Percentiles rank a stretch among this genome's conserved stretches.
Evolutionary conservation across 2,113 vertebrate genomes (phyloP).

Genomic region (Tinamus guttatus): DNA sequence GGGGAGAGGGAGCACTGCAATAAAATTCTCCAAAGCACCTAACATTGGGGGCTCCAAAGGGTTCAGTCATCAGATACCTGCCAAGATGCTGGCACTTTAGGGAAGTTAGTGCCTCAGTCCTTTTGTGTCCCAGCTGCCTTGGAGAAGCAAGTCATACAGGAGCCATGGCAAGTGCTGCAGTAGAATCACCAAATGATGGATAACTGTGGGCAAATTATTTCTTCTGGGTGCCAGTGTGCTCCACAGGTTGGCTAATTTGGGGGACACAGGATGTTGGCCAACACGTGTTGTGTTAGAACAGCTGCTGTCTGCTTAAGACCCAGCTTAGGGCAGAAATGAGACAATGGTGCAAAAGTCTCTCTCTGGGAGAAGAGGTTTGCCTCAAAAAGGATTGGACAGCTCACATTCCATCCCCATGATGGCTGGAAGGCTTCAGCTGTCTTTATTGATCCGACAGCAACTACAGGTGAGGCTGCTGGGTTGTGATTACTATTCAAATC

Average conservation of each 20-base stretch:
- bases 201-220: not conserved
- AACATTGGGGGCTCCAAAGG: accelerated
- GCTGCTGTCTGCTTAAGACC: not conserved
- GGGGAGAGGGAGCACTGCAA: not conserved
- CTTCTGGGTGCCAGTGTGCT: not conserved
- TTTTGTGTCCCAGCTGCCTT: not conserved
- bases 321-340: not conserved
- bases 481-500: not conserved
- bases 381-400: not conserved
- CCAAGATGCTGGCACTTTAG: not conserved
- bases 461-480: not conserved
- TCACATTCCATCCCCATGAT: not conserved
- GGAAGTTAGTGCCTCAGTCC: not conserved
- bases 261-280: not conserved
- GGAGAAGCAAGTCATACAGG: not conserved
- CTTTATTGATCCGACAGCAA: not conserved
- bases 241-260: not conserved
- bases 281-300: not conserved
- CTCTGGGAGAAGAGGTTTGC: not conserved
- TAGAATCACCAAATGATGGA: not conserved
- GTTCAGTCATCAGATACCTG: not conserved
- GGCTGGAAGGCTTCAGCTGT: not conserved
- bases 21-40: not conserved
- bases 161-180: not conserved
- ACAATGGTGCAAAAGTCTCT: not conserved